phyloP scores from a whole-genome alignment of 2,888 invertebrate species.

The Cistogaster globosa region DNA sequence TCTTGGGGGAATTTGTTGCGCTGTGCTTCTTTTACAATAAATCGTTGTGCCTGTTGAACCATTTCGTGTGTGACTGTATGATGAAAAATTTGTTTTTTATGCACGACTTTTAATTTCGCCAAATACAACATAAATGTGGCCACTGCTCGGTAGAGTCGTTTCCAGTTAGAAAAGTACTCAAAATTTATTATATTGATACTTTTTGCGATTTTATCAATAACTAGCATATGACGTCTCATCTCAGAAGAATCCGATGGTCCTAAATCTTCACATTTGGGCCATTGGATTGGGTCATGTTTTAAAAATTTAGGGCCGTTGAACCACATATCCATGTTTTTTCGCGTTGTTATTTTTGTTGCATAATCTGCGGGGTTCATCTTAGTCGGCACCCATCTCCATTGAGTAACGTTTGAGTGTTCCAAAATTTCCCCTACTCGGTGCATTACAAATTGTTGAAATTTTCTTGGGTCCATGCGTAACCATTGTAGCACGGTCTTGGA shows the following conservation, averaged over 20 bases:
- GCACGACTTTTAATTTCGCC: conserved; percentile 20
- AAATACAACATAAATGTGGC: conserved; percentile 55
- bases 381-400: conserved; percentile 68
- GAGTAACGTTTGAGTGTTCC: conserved; percentile 52
- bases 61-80: neutral
- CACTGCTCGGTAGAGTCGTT: conserved; percentile 57
- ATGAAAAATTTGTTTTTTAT: neutral
- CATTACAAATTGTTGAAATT: no score
- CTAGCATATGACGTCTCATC: conserved; percentile 2
- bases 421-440: conserved; percentile 55
- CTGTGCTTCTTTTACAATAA: neutral
- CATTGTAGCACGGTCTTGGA: conserved; percentile 55
- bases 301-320: conserved; percentile 48
- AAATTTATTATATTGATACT: conserved; percentile 21
- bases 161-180: conserved; percentile 64
- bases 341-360: no score
- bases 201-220: conserved; percentile 1
- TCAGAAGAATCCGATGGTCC: conserved; percentile 1
- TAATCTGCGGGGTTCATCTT: conserved; percentile 59
- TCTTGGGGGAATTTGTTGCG: conserved; percentile 34
- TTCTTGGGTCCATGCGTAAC: neutral
- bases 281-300: no score
- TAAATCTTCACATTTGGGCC: conserved; percentile 29
- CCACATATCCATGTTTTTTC: conserved; percentile 34
- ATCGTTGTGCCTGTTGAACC: conserved; percentile 4